These are phyloP conservation scores for Apantesis nais DNA, from an alignment of 2,888 invertebrate genomes.

Conservation along the genomic window DNA sequence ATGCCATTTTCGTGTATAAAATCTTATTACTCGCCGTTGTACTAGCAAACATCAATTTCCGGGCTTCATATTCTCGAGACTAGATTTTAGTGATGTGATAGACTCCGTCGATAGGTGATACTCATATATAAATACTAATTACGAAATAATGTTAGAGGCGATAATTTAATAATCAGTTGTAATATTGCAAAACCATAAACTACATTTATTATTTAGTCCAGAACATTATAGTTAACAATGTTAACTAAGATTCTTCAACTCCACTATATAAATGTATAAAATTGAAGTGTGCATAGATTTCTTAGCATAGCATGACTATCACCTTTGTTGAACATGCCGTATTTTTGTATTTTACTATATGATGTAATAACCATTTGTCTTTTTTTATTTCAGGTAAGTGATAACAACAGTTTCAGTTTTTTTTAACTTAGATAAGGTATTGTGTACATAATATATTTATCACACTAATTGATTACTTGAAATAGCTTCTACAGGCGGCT, in stretches of 20 bases:
- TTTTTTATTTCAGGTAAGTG: constrained; percentile 17
- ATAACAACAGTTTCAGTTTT: background rate
- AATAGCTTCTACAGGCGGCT: background rate
- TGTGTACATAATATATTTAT: constrained; percentile 1
- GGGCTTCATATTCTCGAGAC: background rate
- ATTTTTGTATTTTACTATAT: background rate
- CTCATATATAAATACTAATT: too few relatives aligned
- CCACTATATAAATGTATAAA: too few relatives aligned
- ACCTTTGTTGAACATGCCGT: background rate
- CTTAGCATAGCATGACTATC: background rate
- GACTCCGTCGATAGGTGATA: too few relatives aligned
- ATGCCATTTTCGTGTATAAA: background rate
- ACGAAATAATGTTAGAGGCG: too few relatives aligned
- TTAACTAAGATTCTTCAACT: too few relatives aligned
- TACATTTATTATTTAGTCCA: too few relatives aligned
- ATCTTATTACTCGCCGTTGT: background rate
- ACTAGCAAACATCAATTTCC: background rate
- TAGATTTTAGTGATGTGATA: background rate
- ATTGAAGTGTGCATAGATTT: background rate
- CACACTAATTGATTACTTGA: background rate
- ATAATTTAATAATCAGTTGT: too few relatives aligned
- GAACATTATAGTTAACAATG: too few relatives aligned
- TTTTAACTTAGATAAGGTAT: constrained; percentile 12
- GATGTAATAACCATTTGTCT: constrained; percentile 6
- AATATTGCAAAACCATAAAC: too few relatives aligned